Base-by-base conservation (phyloP, 2,888 invertebrate genomes). In the Limnephilus lunatus region DNA sequence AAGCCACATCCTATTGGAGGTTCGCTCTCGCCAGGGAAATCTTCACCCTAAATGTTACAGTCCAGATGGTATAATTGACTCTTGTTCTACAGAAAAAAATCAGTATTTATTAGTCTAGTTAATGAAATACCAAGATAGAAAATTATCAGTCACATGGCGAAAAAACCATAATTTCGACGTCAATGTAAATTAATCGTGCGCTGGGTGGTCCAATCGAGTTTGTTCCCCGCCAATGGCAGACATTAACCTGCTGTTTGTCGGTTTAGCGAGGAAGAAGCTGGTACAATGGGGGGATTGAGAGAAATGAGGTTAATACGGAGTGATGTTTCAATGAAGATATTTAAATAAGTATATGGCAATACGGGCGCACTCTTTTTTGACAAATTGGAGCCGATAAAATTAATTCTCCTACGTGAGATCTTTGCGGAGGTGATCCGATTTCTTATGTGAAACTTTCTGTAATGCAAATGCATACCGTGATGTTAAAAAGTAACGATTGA, bases 281-380 rank as follows among this genome's bases (percentile, higher is more conserved):
- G 30, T 30, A 44, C 35, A 88, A 68, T 88, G 88, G 88, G 32
- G 87, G 68, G 68, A 88, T 68, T 88, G 31, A 30, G 68, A 88
- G 32, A 68, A 86, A 86, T 14, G 68, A 88, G 88, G 88, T 31
- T 88, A 68, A 53, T 88, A 86, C 68, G 68, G 88, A 88, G 53
- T 88, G 88, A 88, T 88, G 88, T 68, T 88, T 88, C 88, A 88
- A 88, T 89, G 89, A 81, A 81, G 15, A 9, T 81, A 89, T 89
- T 89, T 89, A 89, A 88, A 88, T 81, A 88, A 53, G 31, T 53
- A 53, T 88, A 31, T 88, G 88, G 88, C 31, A 86, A 86, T 30
- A 32, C 83, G 25, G 83, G 9, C 32, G 83, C 68, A 68, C 68
- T 68, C 48, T 68, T 68, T 68, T 68, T 68, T 68, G 68, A 68